Evolutionary conservation across 2,888 invertebrate species (phyloP).

Genomic region (Pollenia amentaria): DNA sequence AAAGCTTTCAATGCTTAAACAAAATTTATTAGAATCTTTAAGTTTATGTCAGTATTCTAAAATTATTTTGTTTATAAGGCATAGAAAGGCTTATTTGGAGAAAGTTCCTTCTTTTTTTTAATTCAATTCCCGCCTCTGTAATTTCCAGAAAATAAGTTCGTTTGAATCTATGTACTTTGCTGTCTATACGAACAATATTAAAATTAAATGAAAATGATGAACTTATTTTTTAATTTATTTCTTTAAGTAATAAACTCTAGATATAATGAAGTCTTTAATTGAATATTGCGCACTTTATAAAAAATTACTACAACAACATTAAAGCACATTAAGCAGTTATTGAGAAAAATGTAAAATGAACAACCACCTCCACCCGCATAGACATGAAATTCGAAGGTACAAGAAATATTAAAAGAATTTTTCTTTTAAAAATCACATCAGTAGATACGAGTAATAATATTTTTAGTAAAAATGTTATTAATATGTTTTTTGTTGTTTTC

Average conservation of each 20-base stretch:
- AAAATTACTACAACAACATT: slow-evolving; percentile 46
- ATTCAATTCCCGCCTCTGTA: neutral
- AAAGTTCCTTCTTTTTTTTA: neutral
- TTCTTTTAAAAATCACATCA: slow-evolving; percentile 26
- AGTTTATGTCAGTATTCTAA: too few relatives aligned
- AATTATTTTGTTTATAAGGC: too few relatives aligned
- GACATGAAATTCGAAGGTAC: slow-evolving; percentile 5
- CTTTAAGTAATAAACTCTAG: slow-evolving; percentile 69
- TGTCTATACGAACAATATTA: slow-evolving; percentile 28
- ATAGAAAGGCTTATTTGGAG: neutral
- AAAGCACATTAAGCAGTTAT: slow-evolving; percentile 66
- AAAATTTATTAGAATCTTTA: too few relatives aligned
- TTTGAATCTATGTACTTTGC: neutral
- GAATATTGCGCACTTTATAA: slow-evolving; percentile 74
- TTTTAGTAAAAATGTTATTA: slow-evolving; percentile 65
- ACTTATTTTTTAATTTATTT: slow-evolving; percentile 55
- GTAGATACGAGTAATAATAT: slow-evolving; percentile 65
- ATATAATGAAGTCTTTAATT: slow-evolving; percentile 72
- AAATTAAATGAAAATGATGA: slow-evolving; percentile 64
- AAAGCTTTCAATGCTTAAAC: too few relatives aligned
- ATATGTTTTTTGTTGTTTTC: slow-evolving; percentile 13
- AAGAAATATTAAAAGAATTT: slow-evolving; percentile 7
- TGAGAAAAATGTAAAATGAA: slow-evolving; percentile 29
- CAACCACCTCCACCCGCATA: neutral
- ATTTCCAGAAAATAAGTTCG: neutral